A percentile compares a stretch with the other conserved stretches of the same genome.
phyloP scores from a whole-genome alignment of 2,888 invertebrate species.

The Acrobasis consociella region DNA sequence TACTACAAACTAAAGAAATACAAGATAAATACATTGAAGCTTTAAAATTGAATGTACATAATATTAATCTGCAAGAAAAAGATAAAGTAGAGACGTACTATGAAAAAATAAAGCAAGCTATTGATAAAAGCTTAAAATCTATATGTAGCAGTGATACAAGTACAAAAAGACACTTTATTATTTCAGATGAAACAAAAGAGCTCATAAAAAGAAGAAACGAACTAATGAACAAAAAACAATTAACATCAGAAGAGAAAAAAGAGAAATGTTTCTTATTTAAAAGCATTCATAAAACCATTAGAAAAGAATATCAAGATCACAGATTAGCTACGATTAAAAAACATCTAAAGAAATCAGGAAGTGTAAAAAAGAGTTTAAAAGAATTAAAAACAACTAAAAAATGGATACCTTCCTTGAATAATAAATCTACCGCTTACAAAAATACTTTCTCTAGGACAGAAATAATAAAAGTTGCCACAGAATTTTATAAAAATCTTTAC shows the following conservation, averaged over 20 bases:
- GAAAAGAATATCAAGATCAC: too few species aligned
- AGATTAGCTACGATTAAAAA: conserved; percentile 14
- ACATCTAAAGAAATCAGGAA: conserved; percentile 21
- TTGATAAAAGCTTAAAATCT: neutral
- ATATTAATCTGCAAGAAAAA: neutral
- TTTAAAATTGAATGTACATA: neutral
- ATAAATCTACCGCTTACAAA: too few species aligned
- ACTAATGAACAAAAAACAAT: neutral
- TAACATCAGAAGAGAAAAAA: conserved; percentile 3
- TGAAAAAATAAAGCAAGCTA: conserved; percentile 3
- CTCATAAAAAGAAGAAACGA: conserved; percentile 1
- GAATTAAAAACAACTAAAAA: conserved; percentile 15
- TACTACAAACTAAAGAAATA: conserved; percentile 5
- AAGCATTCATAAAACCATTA: too few species aligned
- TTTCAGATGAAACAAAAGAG: neutral
- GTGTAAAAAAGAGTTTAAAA: conserved; percentile 23
- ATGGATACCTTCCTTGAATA: neutral
- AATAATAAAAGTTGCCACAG: too few species aligned
- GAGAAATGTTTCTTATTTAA: conserved; percentile 1
- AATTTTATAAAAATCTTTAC: too few species aligned
- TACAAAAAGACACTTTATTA: neutral
- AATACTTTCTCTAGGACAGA: neutral
- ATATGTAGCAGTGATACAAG: neutral
- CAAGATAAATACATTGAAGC: neutral
- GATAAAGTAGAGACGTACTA: neutral